Conservation (phyloP, 1,140 invertebrate species). For the Tetragonula clypearis region DNA sequence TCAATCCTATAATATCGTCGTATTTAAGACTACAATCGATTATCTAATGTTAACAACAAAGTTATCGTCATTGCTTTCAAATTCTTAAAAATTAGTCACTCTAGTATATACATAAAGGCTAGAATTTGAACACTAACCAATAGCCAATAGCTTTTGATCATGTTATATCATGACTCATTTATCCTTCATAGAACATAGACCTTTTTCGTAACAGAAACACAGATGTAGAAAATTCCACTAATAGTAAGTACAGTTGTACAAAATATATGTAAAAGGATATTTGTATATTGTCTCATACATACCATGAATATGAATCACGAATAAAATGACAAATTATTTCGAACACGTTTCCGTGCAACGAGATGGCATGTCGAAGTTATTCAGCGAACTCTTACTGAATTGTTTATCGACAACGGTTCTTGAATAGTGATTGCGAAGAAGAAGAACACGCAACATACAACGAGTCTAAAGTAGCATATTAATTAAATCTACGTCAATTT, state of each 20-base stretch:
- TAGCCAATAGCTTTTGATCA: not conserved
- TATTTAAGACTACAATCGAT: not conserved
- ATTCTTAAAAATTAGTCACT: slow-evolving; percentile 19
- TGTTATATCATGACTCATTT: not conserved
- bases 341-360: slow-evolving; percentile 55
- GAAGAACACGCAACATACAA: slow-evolving; percentile 7
- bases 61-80: not conserved
- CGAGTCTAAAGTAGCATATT: slow-evolving; percentile 12
- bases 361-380: slow-evolving; percentile 50
- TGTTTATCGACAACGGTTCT: slow-evolving; percentile 31
- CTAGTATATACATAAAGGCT: not conserved
- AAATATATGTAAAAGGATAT: not conserved
- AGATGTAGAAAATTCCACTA: not conserved
- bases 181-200: not conserved
- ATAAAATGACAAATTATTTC: slow-evolving; percentile 21
- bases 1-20: not conserved
- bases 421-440: slow-evolving; percentile 55
- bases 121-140: not conserved
- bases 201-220: not conserved
- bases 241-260: not conserved
- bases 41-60: not conserved
- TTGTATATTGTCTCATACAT: not conserved
- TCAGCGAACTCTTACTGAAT: slow-evolving; percentile 60
- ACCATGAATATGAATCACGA: slow-evolving; percentile 33
- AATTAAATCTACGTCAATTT: slow-evolving; percentile 32